Percentiles rank a stretch among this genome's conserved stretches.
phyloP scores from a whole-genome alignment of 2,888 invertebrate species.

The Athalia rosae region DNA sequence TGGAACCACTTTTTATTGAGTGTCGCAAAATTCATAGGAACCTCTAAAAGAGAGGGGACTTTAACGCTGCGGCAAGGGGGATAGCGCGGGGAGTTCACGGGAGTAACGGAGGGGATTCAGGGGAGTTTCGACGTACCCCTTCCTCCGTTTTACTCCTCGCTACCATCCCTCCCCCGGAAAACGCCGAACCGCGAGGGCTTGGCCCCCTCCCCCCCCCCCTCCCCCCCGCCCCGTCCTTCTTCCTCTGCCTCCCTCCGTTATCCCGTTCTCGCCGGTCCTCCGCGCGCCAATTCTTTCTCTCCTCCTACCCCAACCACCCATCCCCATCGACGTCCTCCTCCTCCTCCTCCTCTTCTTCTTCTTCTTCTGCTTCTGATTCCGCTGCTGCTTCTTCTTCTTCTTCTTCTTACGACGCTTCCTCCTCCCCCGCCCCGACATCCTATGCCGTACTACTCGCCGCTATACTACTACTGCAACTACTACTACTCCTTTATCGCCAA shows the following conservation, averaged over 20 bases:
- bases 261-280: constrained; percentile 50
- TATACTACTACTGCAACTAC: constrained; percentile 48
- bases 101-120: constrained; percentile 52
- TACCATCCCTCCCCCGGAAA: constrained; percentile 20
- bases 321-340: constrained; percentile 55
- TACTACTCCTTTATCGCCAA: constrained; percentile 42
- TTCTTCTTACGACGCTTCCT: constrained; percentile 53
- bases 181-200: no score
- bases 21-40: constrained; percentile 79
- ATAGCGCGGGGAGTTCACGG: constrained; percentile 35
- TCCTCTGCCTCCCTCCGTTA: constrained; percentile 52
- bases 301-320: constrained; percentile 51
- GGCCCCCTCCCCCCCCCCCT: constrained; percentile 48
- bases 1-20: constrained; percentile 80
- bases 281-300: constrained; percentile 51
- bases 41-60: constrained; percentile 69
- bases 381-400: constrained; percentile 51
- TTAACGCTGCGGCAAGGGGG: constrained; percentile 61
- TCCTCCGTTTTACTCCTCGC: constrained; percentile 39
- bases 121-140: constrained; percentile 53
- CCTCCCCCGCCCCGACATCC: constrained; percentile 49
- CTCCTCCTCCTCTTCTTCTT: constrained; percentile 57
- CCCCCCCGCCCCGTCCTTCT: constrained; percentile 46
- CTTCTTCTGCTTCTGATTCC: constrained; percentile 51
- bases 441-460: constrained; percentile 26